A percentile compares a stretch with the other conserved stretches of the same genome.
These are phyloP conservation scores for Styela clava DNA, from an alignment of 23 tunicate species.

Conservation along the genomic window DNA sequence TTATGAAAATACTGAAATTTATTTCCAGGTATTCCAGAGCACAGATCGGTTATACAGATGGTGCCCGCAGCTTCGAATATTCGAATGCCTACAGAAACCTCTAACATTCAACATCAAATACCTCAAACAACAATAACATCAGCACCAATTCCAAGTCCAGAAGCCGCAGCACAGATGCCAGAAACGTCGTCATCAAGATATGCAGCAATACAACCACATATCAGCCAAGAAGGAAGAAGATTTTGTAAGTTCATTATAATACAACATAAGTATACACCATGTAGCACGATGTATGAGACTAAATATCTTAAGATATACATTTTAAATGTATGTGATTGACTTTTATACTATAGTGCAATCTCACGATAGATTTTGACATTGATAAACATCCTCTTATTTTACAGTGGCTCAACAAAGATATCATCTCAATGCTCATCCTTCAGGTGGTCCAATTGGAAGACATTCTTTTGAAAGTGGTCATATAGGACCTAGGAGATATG, in stretches of 20 bases:
- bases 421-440: conserved; percentile 20
- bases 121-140: not conserved
- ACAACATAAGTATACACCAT: no score
- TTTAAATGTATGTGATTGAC: no score
- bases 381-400: not conserved
- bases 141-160: not conserved
- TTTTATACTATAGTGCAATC: no score
- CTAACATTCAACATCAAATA: not conserved
- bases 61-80: not conserved
- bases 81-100: not conserved
- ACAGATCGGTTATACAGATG: not conserved
- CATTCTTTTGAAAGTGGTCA: conserved; percentile 9
- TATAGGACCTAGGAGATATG: conserved; percentile 24
- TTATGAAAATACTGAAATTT: no score
- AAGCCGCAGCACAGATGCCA: not conserved
- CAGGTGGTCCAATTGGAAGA: conserved; percentile 14
- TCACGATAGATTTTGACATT: no score
- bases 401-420: conserved; percentile 42
- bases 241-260: not conserved
- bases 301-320: no score
- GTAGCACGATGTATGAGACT: no score
- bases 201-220: conserved; percentile 70
- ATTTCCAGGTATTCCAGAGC: not conserved
- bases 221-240: not conserved
- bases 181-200: conserved; percentile 14